These are phyloP conservation scores for Sylvia borin DNA, from an alignment of 2,797 vertebrate species.

Conservation along the genomic window DNA sequence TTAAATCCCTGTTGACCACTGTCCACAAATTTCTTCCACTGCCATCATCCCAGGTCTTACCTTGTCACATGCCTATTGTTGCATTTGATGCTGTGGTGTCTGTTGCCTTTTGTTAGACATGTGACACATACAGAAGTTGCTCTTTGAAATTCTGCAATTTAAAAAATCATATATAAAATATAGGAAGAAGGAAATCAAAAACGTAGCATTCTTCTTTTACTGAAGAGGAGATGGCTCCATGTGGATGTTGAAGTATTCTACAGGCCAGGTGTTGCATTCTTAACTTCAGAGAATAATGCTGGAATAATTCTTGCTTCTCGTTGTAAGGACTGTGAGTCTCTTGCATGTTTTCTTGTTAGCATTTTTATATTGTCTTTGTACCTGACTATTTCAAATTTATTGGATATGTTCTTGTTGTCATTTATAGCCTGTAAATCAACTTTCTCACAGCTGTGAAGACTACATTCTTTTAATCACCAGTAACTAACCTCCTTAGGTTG, in stretches of 20 bases:
- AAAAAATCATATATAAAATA: background rate
- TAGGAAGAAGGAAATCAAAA: background rate
- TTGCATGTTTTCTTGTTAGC: background rate
- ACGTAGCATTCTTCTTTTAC: background rate
- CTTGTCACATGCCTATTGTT: accelerated
- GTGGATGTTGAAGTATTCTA: background rate
- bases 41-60: background rate
- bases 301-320: background rate
- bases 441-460: background rate
- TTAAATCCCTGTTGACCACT: background rate
- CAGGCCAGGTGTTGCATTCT: background rate
- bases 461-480: background rate
- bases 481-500: background rate
- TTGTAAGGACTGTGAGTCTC: background rate
- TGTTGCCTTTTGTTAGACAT: background rate
- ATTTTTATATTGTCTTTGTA: background rate
- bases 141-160: background rate
- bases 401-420: background rate
- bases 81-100: background rate
- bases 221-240: background rate
- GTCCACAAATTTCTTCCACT: background rate
- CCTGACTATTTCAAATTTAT: background rate
- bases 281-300: background rate
- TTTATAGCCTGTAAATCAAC: background rate
- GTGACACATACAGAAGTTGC: accelerated